These are phyloP conservation scores for Toxotes jaculatrix DNA, from an alignment of 2,113 vertebrate species.

Conservation along the genomic window DNA sequence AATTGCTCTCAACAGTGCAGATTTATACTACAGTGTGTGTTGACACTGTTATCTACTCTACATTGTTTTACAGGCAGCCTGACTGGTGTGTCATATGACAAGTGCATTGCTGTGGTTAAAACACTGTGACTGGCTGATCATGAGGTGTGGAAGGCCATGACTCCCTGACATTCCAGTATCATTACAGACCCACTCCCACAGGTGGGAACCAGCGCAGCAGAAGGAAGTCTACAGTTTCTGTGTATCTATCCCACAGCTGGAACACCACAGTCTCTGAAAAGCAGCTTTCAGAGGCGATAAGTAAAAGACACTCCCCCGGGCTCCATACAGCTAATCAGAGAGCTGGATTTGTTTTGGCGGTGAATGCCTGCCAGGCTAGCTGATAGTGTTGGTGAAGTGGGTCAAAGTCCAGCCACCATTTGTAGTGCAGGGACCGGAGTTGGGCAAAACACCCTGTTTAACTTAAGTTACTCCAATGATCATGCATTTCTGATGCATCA, in stretches of 20 bases:
- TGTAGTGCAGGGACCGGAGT: slow-evolving; percentile 18
- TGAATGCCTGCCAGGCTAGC: slow-evolving; percentile 62
- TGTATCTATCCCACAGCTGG: slow-evolving; percentile 72
- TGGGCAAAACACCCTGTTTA: slow-evolving; percentile 58
- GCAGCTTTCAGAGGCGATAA: slow-evolving; percentile 58
- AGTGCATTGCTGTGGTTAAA: slow-evolving; percentile 5
- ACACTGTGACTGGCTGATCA: slow-evolving; percentile 11
- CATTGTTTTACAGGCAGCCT: slow-evolving; percentile 34
- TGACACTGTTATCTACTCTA: slow-evolving; percentile 34
- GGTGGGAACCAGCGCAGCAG: slow-evolving; percentile 62
- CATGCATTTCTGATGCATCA: slow-evolving; percentile 16
- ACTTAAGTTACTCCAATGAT: slow-evolving; percentile 48
- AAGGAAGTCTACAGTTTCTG: slow-evolving; percentile 60
- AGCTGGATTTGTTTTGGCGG: slow-evolving; percentile 73
- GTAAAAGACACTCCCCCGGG: slow-evolving; percentile 44
- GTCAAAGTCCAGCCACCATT: slow-evolving; percentile 79
- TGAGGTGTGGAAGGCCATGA: slow-evolving; percentile 38
- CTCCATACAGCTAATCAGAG: slow-evolving; percentile 61
- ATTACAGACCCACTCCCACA: slow-evolving; percentile 67
- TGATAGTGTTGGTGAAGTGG: slow-evolving; percentile 72
- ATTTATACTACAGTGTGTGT: slow-evolving; percentile 19
- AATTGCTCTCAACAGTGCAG: not conserved
- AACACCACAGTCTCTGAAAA: slow-evolving; percentile 55
- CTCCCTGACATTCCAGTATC: slow-evolving; percentile 67
- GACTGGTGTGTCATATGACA: slow-evolving; percentile 40